Percentiles rank a stretch among this genome's conserved stretches.
Evolutionary conservation across 2,113 vertebrate genomes (phyloP).

Genomic region (Collichthys lucidus): DNA sequence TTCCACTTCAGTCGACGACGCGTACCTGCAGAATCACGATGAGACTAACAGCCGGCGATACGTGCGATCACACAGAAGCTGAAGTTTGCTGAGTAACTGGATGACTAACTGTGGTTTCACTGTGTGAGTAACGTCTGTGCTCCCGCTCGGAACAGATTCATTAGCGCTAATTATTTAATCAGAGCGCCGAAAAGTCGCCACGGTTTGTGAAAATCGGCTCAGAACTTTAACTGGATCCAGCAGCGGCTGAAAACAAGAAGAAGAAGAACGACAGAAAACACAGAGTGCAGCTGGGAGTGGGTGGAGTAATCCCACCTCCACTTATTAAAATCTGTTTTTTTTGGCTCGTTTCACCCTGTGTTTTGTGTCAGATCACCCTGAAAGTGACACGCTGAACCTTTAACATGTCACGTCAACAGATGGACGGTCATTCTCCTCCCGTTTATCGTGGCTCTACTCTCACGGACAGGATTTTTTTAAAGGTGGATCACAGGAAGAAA

Average conservation of each 20-base stretch:
- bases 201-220: neutral
- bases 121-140: neutral
- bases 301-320: too few species aligned
- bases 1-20: neutral
- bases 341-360: neutral
- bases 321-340: too few species aligned
- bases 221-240: neutral
- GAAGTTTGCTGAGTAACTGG: conserved; percentile 20
- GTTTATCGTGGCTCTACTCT: neutral
- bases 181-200: neutral
- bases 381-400: too few species aligned
- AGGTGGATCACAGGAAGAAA: neutral
- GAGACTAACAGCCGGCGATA: conserved; percentile 19
- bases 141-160: neutral
- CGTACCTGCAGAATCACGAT: neutral
- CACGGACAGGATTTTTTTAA: neutral
- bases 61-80: neutral
- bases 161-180: neutral
- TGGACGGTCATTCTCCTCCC: neutral
- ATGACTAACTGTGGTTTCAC: conserved; percentile 41
- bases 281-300: too few species aligned
- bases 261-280: neutral
- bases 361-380: too few species aligned
- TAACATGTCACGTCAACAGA: too few species aligned
- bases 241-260: neutral